Conservation (phyloP, 1,140 invertebrate genomes). For the Sarcophaga peregrina region DNA sequence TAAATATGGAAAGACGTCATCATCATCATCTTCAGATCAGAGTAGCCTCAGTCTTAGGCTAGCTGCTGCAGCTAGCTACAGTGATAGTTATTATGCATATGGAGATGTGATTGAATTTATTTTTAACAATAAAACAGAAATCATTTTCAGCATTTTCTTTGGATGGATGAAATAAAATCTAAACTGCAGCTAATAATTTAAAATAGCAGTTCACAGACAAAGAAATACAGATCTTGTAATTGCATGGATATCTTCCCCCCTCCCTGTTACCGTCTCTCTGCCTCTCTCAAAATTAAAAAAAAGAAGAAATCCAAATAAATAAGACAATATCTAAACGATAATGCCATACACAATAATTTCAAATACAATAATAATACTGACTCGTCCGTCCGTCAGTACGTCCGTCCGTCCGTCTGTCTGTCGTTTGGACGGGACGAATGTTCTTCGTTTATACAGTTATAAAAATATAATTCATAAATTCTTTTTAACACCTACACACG, state of each 20-base stretch:
- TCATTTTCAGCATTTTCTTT: neutral
- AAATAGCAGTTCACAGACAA: neutral
- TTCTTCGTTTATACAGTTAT: too few species aligned
- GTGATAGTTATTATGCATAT: too few species aligned
- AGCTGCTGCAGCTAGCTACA: too few species aligned
- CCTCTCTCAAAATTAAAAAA: neutral
- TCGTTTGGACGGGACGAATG: too few species aligned
- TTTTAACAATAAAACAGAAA: too few species aligned
- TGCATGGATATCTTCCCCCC: constrained; percentile 19
- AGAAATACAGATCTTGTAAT: constrained; percentile 34
- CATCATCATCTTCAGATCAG: constrained; percentile 9
- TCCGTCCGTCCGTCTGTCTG: too few species aligned
- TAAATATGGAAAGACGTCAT: constrained; percentile 38
- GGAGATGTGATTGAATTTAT: too few species aligned
- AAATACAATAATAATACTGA: neutral
- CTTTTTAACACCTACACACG: constrained; percentile 37
- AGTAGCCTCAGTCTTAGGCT: neutral
- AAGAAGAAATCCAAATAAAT: constrained; percentile 24
- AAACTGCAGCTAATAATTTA: constrained; percentile 25
- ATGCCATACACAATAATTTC: neutral
- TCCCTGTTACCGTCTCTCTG: neutral
- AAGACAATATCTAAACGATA: neutral
- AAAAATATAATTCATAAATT: constrained; percentile 42
- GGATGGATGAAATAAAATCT: constrained; percentile 9
- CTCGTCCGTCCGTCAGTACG: too few species aligned